phyloP scores from a whole-genome alignment of 2,113 vertebrate genomes.

The Puffinus mauretanicus region DNA sequence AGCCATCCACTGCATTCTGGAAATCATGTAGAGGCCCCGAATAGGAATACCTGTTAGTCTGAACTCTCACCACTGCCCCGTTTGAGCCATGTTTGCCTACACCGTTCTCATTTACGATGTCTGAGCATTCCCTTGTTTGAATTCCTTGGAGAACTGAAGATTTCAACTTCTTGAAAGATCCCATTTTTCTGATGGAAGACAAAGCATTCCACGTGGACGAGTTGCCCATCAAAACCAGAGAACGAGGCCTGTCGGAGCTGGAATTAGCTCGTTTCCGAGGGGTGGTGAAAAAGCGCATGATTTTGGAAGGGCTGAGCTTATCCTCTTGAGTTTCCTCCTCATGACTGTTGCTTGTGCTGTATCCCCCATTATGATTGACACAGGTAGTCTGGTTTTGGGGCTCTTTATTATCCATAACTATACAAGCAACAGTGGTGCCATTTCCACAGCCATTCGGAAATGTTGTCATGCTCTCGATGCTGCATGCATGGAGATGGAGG shows the following conservation, averaged over 20 bases:
- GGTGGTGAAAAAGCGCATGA: conserved; percentile 85
- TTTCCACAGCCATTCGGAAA: conserved; percentile 68
- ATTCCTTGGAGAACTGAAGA: conserved; percentile 91
- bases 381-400: conserved; percentile 68
- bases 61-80: conserved; percentile 37
- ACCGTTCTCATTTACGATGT: conserved; percentile 41
- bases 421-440: conserved; percentile 31
- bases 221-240: conserved; percentile 70
- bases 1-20: conserved; percentile 42
- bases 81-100: conserved; percentile 64
- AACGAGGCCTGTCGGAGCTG: conserved; percentile 69
- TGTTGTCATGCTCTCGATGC: conserved; percentile 71
- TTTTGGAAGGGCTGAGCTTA: conserved; percentile 80
- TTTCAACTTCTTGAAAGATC: conserved; percentile 92
- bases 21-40: background rate
- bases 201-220: conserved; percentile 85
- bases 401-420: conserved; percentile 68
- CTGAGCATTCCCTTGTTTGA: conserved; percentile 78
- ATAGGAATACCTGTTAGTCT: conserved; percentile 29
- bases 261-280: conserved; percentile 72
- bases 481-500: conserved; percentile 24
- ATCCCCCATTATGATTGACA: conserved; percentile 65
- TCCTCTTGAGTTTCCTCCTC: conserved; percentile 72
- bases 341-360: conserved; percentile 23
- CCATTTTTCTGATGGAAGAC: conserved; percentile 86